Base-by-base conservation (phyloP, 1,140 invertebrate genomes). In the Pseudachorutes palmiensis region DNA sequence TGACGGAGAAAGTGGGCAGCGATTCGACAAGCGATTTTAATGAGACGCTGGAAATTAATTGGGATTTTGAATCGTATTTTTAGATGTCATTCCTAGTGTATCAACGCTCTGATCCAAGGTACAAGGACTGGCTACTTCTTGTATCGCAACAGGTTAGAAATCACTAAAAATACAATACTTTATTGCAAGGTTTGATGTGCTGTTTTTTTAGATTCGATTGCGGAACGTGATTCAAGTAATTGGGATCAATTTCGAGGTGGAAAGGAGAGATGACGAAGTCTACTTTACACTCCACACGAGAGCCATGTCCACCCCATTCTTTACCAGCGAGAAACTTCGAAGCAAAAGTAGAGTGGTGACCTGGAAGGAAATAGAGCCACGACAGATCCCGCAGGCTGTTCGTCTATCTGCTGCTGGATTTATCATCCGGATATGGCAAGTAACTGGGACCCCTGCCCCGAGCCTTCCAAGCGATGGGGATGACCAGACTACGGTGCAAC, bases 301-400 rank as follows among this genome's bases (percentile, higher is more conserved):
- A 1, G 84, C 83, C 62, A 90, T 89, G 87, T 87, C 86, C 41
- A 86, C 88, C 62, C 89, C 90, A 19, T 88, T 94, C 72, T 95
- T 92, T 75, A 91, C 87, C 1, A 94, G 91, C 78, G 91, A 94
- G 77, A 83, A 83, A 72, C n/a, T 67, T 31, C 80, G 91, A 66
- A 79, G 87, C 86, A 62, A 41, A 22, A 24, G 32, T 16, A 2
- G 63, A 33, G 55, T 70, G 16, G 22, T 68, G 2, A 86, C 86
- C 77, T 92, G 89, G 90, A 82, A 83, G 64, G 85, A 87, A 77
- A 80, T 88, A 64, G 83, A 85, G 64, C 74, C 77, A 31, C 69
- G 68, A 32, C 73, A 76, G 75, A 79, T 83, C 73, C 79, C 80
- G 78, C 74, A 74, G 30, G 36, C 64, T 60, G 68, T 76, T 71